A percentile compares a stretch with the other conserved stretches of the same genome.
Conservation (phyloP, 2,888 invertebrate species). For the Limnephilus lunatus region DNA sequence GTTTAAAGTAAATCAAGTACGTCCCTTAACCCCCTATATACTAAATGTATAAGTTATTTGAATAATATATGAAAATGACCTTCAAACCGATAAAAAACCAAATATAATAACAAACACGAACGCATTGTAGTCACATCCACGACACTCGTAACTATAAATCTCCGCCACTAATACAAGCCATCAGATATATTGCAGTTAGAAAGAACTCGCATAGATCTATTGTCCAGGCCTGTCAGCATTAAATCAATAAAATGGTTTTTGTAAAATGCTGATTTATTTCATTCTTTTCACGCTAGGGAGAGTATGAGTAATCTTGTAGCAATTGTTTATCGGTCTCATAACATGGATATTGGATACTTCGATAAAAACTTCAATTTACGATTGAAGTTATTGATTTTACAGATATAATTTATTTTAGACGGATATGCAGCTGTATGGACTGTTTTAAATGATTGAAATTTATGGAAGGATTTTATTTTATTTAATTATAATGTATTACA, state of each 20-base stretch:
- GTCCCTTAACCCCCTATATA: too few species aligned
- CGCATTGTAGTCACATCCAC: background rate
- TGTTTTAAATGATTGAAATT: background rate
- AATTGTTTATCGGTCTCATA: constrained; percentile 19
- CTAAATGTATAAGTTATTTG: background rate
- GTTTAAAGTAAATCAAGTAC: too few species aligned
- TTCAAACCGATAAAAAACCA: background rate
- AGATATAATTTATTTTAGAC: background rate
- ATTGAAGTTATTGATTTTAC: background rate
- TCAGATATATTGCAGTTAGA: constrained; percentile 21
- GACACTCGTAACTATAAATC: constrained; percentile 16
- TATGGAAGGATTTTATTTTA: background rate
- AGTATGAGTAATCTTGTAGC: constrained; percentile 25
- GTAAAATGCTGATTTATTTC: constrained; percentile 38
- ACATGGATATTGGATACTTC: background rate
- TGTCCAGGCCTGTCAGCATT: constrained; percentile 37
- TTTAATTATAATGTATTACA: too few species aligned
- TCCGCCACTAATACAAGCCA: constrained; percentile 18
- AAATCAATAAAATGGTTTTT: constrained; percentile 42
- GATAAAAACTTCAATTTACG: background rate
- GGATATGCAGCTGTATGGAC: background rate
- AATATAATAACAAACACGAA: background rate
- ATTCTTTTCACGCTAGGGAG: constrained; percentile 35
- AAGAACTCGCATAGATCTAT: constrained; percentile 25
- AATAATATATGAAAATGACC: background rate